Evolutionary conservation across 2,888 invertebrate genomes (phyloP).

Genomic region (Eupeodes luniger): DNA sequence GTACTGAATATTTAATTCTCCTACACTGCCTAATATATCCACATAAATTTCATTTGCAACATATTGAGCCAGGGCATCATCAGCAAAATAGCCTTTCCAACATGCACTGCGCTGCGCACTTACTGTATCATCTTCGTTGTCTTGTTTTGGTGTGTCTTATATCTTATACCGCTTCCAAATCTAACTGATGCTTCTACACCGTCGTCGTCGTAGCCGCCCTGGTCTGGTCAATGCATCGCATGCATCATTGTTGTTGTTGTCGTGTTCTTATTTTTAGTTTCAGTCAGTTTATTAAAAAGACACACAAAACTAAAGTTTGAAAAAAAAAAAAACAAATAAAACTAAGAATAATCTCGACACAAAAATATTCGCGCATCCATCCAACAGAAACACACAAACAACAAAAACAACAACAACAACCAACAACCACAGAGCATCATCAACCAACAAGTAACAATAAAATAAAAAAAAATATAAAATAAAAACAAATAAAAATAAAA

Average conservation of each 20-base stretch:
- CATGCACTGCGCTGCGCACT: constrained; percentile 31
- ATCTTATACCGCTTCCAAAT: not conserved
- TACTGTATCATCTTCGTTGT: constrained; percentile 15
- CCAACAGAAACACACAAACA: not conserved
- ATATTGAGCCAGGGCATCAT: constrained; percentile 18
- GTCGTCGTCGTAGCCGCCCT: not conserved
- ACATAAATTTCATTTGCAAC: constrained; percentile 25
- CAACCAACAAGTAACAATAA: constrained; percentile 19
- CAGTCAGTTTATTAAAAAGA: constrained; percentile 62
- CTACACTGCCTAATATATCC: constrained; percentile 12
- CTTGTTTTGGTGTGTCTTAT: constrained; percentile 6
- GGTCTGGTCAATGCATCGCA: not conserved
- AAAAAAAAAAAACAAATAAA: constrained; percentile 42
- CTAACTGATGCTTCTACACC: not conserved
- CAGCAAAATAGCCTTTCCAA: constrained; percentile 17
- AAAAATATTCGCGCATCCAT: constrained; percentile 67
- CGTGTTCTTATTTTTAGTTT: constrained; percentile 38
- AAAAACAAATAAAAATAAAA: constrained; percentile 23
- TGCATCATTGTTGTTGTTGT: not conserved
- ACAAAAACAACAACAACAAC: too few relatives aligned
- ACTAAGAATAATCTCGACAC: constrained; percentile 49
- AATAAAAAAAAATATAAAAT: not conserved
- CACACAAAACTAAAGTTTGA: constrained; percentile 31
- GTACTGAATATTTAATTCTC: constrained; percentile 10
- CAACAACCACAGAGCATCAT: not conserved